Conservation (phyloP, 2,888 invertebrate genomes). For the Eupsilia transversa region DNA sequence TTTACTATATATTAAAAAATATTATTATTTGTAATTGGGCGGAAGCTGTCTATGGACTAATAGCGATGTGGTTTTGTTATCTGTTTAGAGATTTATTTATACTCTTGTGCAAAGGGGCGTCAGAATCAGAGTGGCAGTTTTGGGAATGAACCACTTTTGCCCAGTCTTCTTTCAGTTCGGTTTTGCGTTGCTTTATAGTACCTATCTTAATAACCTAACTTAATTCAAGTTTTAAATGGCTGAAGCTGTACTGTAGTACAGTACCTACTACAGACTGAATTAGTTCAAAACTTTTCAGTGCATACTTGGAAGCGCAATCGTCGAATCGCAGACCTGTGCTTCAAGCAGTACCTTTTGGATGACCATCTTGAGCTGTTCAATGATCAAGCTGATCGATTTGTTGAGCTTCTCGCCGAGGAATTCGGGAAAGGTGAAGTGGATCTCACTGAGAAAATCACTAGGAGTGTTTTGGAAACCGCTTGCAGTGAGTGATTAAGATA, state of each 20-base stretch:
- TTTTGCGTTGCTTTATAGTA: too few species aligned
- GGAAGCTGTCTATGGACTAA: not conserved
- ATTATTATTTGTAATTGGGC: not conserved
- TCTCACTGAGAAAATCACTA: conserved; percentile 48
- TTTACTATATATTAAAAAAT: not conserved
- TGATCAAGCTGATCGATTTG: conserved; percentile 50
- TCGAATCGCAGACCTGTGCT: conserved; percentile 59
- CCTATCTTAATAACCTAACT: not conserved
- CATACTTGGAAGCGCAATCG: conserved; percentile 65
- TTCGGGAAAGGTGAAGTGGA: conserved; percentile 53
- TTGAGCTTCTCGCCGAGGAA: conserved; percentile 35
- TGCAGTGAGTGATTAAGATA: conserved; percentile 57
- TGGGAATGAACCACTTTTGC: not conserved
- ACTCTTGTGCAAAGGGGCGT: not conserved
- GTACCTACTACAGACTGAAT: not conserved
- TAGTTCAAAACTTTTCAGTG: conserved; percentile 50
- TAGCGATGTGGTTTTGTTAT: not conserved
- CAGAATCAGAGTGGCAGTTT: not conserved
- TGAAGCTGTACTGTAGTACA: not conserved
- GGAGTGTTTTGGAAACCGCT: conserved; percentile 59
- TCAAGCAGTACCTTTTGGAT: conserved; percentile 63
- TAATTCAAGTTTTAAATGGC: not conserved
- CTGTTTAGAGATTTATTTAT: too few species aligned
- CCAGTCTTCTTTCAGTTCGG: not conserved
- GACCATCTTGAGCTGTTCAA: conserved; percentile 63